These are phyloP conservation scores for Carpatolechia fugitivella DNA, from an alignment of 2,888 invertebrate genomes.

Conservation along the genomic window DNA sequence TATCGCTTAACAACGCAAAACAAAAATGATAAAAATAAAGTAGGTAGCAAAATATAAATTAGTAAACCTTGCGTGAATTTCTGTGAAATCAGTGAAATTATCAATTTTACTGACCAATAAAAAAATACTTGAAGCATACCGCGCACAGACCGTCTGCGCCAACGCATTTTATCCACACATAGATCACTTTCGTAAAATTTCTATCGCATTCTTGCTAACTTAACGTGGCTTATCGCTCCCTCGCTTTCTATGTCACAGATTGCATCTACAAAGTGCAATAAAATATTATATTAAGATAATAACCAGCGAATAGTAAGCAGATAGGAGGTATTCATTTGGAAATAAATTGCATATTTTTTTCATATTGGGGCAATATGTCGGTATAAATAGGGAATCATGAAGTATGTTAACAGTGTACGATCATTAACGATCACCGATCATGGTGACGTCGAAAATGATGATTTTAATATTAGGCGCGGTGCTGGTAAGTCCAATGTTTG, in stretches of 20 bases:
- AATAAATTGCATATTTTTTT: conserved; percentile 32
- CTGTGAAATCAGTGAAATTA: conserved; percentile 11
- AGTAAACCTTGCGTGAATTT: neutral
- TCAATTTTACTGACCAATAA: neutral
- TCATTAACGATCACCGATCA: conserved; percentile 37
- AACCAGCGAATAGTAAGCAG: conserved; percentile 29
- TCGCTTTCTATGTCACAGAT: conserved; percentile 16
- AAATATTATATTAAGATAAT: conserved; percentile 12
- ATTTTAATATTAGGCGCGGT: conserved; percentile 44
- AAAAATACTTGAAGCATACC: neutral
- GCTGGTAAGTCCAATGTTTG: conserved; percentile 44
- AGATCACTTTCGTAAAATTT: conserved; percentile 16
- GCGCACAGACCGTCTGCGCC: neutral
- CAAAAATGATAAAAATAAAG: too few species aligned
- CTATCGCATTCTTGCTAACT: conserved; percentile 16
- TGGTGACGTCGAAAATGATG: conserved; percentile 43
- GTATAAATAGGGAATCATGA: conserved; percentile 46
- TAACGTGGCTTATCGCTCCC: conserved; percentile 16
- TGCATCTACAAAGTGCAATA: conserved; percentile 23
- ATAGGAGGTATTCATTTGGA: conserved; percentile 17
- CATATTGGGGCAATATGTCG: conserved; percentile 46
- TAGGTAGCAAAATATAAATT: too few species aligned
- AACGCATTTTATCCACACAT: neutral
- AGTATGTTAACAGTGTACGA: neutral
- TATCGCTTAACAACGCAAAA: too few species aligned